Conservation (phyloP, 2,797 vertebrate genomes). For the Vipera ursinii region DNA sequence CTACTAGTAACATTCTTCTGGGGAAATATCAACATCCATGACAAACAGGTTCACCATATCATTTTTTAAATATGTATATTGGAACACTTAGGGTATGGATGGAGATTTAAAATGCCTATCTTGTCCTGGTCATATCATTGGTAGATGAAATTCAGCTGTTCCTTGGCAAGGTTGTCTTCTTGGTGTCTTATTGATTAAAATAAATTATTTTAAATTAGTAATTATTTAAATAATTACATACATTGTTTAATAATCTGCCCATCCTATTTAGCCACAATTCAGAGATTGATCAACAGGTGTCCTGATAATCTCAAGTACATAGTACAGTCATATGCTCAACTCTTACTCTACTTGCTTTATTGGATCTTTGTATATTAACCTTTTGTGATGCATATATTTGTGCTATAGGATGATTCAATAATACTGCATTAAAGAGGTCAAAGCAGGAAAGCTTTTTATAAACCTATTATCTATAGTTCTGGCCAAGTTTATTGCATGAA, state of each 20-base stretch:
- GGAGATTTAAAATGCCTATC: background rate
- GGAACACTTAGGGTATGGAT: background rate
- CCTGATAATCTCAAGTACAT: background rate
- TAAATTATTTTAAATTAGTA: background rate
- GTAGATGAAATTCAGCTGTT: background rate
- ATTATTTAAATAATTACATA: background rate
- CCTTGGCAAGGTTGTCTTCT: background rate
- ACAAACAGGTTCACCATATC: background rate
- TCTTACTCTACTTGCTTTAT: background rate
- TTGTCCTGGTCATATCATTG: background rate
- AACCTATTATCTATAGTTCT: background rate
- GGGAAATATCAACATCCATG: background rate
- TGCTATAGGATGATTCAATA: background rate
- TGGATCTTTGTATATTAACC: background rate
- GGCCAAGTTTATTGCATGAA: background rate
- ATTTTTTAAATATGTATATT: background rate
- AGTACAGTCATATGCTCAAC: background rate
- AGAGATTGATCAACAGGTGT: background rate
- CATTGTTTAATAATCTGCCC: background rate
- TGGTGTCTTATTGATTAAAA: background rate
- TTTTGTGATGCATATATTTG: background rate
- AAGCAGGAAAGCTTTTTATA: background rate
- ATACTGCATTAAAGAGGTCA: background rate
- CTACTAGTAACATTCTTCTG: background rate
- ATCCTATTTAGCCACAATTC: background rate